Conservation (phyloP, 2,797 vertebrate species). For the Stomatorhinus walkeri region DNA sequence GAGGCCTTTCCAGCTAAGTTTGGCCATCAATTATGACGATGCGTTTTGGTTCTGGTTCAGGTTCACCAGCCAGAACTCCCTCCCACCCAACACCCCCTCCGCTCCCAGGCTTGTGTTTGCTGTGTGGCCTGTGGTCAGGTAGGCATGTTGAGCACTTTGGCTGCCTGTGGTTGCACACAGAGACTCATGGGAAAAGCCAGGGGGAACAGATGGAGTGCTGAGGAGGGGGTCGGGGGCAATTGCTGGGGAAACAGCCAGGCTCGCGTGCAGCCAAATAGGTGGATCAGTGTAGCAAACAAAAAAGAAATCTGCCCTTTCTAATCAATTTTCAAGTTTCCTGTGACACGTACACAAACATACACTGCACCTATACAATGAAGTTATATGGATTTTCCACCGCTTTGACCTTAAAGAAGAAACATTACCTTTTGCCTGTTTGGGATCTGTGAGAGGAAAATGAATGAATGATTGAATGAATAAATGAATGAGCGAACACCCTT, state of each 20-base stretch:
- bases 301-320: slow-evolving; percentile 18
- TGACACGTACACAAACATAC: not conserved
- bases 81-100: not conserved
- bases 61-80: not conserved
- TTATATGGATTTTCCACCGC: not conserved
- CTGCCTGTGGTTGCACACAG: not conserved
- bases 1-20: not conserved
- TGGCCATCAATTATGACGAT: not conserved
- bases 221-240: slow-evolving; percentile 30
- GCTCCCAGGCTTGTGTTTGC: slow-evolving; percentile 9
- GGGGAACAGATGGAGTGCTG: slow-evolving; percentile 37
- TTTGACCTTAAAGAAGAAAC: not conserved
- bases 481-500: not conserved
- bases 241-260: slow-evolving; percentile 38
- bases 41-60: not conserved
- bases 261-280: slow-evolving; percentile 27
- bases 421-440: not conserved
- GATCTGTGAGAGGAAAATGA: not conserved
- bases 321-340: not conserved
- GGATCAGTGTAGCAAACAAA: slow-evolving; percentile 27
- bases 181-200: slow-evolving; percentile 32
- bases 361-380: not conserved
- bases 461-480: not conserved
- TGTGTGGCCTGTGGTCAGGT: not conserved
- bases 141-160: not conserved